Base-by-base conservation (phyloP, 2,797 vertebrate genomes). In the Arctocebus calabarensis region DNA sequence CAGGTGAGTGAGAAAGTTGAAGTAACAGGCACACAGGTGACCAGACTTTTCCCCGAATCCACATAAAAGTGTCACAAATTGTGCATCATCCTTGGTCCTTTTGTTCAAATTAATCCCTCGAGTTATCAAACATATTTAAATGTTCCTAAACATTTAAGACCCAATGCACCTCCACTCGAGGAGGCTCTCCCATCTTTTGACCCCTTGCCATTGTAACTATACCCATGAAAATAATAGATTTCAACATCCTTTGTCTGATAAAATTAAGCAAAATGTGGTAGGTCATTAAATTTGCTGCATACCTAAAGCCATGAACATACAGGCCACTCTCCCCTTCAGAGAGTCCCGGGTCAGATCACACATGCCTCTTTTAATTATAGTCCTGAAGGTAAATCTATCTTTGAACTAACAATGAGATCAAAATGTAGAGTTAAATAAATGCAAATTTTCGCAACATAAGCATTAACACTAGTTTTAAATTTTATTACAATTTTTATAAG, bases 211-310 rank as follows among this genome's bases (percentile, higher is more conserved):
- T 64, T 94, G 43, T 37, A 40, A 84, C 66, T 90, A 34, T 37
- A 4, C 61, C 83, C 81, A 78, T 20, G 9, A 78, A 85, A 92
- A 85, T 70, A n/a, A 82, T 93, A 75, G 0, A 5, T 78, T 79
- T 92, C 59, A 57, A 12, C 83, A 90, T 19, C 77, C 34, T 45
- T 0, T 71, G 84, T 66, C 84, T 23, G 95, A 97, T 92, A 62
- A 92, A 70, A 93, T 13, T 29, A 87, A 81, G 74, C 95, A 91
- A 62, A 68, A 90, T 85, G 82, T 5, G 90, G 29, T 71, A 52
- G n/a, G n/a, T 64, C 45, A 84, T 71, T 9, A 12, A 88, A 12
- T 78, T 62, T 96, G 1, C 90, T 25, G 85, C n/a, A 34, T 93
- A 52, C 14, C 22, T 52, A 70, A 88, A 79, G 1, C 17, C 61